These are phyloP conservation scores for Cetoscarus ocellatus DNA, from an alignment of 2,797 vertebrate species.

Conservation along the genomic window DNA sequence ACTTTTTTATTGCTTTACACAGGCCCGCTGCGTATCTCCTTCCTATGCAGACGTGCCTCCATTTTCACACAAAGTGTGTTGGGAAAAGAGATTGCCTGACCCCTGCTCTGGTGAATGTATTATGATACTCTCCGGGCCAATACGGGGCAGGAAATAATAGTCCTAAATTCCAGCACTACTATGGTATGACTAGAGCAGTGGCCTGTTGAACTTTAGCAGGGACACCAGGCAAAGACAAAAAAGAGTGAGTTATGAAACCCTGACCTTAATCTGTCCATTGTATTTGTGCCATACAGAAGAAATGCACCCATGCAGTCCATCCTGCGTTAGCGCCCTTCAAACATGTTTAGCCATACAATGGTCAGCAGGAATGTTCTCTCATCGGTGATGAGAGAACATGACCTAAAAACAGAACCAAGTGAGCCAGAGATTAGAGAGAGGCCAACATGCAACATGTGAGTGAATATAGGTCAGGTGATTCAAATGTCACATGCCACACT, in stretches of 20 bases:
- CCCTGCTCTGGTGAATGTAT: slow-evolving; percentile 30
- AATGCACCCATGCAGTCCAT: slow-evolving; percentile 3
- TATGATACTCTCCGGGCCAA: slow-evolving; percentile 10
- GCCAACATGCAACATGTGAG: slow-evolving; percentile 36
- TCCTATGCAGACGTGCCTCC: not conserved
- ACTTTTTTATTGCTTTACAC: no score
- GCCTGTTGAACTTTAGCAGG: not conserved
- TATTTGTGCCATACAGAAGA: slow-evolving; percentile 37
- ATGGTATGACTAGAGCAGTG: slow-evolving; percentile 7
- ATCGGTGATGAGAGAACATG: slow-evolving; percentile 45
- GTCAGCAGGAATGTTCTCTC: slow-evolving; percentile 56
- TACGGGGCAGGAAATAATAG: not conserved
- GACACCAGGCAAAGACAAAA: slow-evolving; percentile 12
- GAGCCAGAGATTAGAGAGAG: slow-evolving; percentile 48
- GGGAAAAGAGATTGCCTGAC: not conserved
- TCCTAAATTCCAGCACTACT: slow-evolving; percentile 6
- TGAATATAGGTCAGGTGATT: slow-evolving; percentile 61
- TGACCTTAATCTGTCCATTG: slow-evolving; percentile 59
- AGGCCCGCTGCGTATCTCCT: not conserved
- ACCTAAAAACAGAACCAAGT: slow-evolving; percentile 49
- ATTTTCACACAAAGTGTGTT: not conserved
- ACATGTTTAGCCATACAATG: slow-evolving; percentile 20
- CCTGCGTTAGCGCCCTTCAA: slow-evolving; percentile 15
- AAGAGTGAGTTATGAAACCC: slow-evolving; percentile 50
- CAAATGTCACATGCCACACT: slow-evolving; percentile 45